Base-by-base conservation (phyloP, 2,888 invertebrate species). In the Lumbricus terrestris region DNA sequence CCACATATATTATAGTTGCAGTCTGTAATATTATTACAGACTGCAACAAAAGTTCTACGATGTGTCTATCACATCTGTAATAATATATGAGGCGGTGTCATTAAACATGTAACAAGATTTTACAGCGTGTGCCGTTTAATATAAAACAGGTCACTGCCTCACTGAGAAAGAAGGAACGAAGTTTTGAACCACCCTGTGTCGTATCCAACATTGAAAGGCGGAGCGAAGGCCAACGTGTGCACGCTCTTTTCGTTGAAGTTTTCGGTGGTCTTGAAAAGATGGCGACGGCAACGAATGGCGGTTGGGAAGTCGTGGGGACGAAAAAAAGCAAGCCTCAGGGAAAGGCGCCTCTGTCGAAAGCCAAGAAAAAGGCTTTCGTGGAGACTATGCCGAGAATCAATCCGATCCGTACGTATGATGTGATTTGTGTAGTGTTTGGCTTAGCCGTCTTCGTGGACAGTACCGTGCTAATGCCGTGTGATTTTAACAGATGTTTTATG, bases 301-400 rank as follows among this genome's bases (percentile, higher is more conserved):
- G 85, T 37, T 85, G 85, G 85, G 85, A 34, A 37, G 85, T 85
- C 20, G 85, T 85, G 35, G 35, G 35, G 0, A 35, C 85, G 16
- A 85, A 85, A 23, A 85, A 85, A 16, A 23, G 85, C 35, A 85
- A 85, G 85, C 85, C 82, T 16, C 82, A 34, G 85, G 85, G 85
- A 35, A 90, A 33, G 82, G 38, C 40, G 85, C 85, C 90, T 5
- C 82, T 83, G 83, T 40, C 82, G 82, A 90, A 90, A 82, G 11
- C 38, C 83, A 83, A 37, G 90, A 90, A 90, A 38, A 90, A 90
- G 42, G 83, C 38, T n/a, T 18, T 83, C 29, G 37, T 20, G 16
- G 90, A 90, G 18, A 37, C 82, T n/a, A 90, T 90, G 90, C 90
- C 90, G 83, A 90, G 34, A n/a, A 90, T 83, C 33, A 38, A n/a